These are phyloP conservation scores for Macrobrachium nipponense DNA, from an alignment of 1,140 invertebrate genomes.

Conservation along the genomic window DNA sequence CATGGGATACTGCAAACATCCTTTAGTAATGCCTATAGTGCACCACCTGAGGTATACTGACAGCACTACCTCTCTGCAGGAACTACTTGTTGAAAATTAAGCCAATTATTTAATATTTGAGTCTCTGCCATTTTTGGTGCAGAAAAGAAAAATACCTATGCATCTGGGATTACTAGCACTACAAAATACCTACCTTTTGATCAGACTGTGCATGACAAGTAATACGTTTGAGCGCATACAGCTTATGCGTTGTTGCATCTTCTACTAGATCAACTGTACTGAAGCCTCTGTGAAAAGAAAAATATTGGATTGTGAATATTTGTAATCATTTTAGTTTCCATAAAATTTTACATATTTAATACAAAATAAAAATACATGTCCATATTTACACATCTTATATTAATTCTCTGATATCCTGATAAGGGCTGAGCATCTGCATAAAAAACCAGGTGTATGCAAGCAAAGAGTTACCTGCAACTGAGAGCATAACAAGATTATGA, in stretches of 20 bases:
- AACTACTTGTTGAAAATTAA: no score
- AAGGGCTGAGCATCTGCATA: no score
- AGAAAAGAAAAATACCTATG: background rate
- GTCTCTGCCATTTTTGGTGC: background rate
- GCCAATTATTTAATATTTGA: no score
- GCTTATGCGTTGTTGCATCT: slow-evolving; percentile 77
- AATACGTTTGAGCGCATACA: slow-evolving; percentile 86
- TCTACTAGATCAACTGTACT: slow-evolving; percentile 85
- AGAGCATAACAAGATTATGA: no score
- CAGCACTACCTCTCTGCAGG: no score
- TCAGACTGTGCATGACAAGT: slow-evolving; percentile 84
- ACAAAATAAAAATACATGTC: background rate
- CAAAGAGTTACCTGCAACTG: no score
- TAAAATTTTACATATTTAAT: background rate
- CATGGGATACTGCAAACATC: no score
- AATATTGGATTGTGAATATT: slow-evolving; percentile 49
- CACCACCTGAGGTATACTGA: no score
- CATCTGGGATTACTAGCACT: background rate
- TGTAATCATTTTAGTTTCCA: background rate
- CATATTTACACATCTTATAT: background rate
- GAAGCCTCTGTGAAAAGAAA: slow-evolving; percentile 77
- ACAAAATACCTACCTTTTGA: slow-evolving; percentile 70
- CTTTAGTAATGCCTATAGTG: no score
- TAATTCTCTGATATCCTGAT: no score
- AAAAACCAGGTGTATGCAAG: no score